A percentile compares a stretch with the other conserved stretches of the same genome.
These are phyloP conservation scores for Drosophila tristis DNA, from an alignment of 1,140 invertebrate genomes.

Conservation along the genomic window DNA sequence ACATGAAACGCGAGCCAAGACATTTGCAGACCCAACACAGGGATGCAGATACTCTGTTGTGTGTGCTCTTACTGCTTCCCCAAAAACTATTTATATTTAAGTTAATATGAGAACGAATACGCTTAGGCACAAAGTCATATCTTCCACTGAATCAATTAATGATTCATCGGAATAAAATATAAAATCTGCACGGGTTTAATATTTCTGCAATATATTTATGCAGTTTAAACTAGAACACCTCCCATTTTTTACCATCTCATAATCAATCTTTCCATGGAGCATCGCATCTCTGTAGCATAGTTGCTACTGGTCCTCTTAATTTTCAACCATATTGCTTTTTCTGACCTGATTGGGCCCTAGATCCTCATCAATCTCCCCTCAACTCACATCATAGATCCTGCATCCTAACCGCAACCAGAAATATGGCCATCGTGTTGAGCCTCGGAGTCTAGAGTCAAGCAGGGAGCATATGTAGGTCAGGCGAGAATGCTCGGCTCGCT, in stretches of 20 bases:
- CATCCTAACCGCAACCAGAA: slow-evolving; percentile 37
- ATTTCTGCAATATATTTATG: too few relatives aligned
- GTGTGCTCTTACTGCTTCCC: background rate
- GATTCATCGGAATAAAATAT: too few relatives aligned
- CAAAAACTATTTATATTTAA: slow-evolving; percentile 32
- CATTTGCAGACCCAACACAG: slow-evolving; percentile 50
- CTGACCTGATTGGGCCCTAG: slow-evolving; percentile 22
- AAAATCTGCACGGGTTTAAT: too few relatives aligned
- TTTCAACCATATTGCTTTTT: background rate
- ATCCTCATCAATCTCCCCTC: slow-evolving; percentile 2
- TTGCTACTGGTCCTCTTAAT: background rate
- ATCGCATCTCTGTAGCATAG: background rate
- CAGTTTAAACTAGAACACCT: too few relatives aligned
- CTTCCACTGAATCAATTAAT: too few relatives aligned
- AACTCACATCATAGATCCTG: slow-evolving; percentile 1
- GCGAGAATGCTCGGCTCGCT: slow-evolving; percentile 46
- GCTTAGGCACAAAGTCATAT: slow-evolving; percentile 26
- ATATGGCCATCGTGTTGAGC: slow-evolving; percentile 47
- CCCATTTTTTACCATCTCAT: too few relatives aligned
- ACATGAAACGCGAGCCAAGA: slow-evolving; percentile 67
- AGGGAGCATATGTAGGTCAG: slow-evolving; percentile 72
- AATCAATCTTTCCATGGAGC: background rate
- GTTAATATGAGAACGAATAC: slow-evolving; percentile 28
- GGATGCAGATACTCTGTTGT: slow-evolving; percentile 18
- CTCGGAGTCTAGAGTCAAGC: slow-evolving; percentile 53